Evolutionary conservation across 2,888 invertebrate species (phyloP), one percentile per base, ranked within the genome.

Genomic region (Eupithecia dodoneata): DNA sequence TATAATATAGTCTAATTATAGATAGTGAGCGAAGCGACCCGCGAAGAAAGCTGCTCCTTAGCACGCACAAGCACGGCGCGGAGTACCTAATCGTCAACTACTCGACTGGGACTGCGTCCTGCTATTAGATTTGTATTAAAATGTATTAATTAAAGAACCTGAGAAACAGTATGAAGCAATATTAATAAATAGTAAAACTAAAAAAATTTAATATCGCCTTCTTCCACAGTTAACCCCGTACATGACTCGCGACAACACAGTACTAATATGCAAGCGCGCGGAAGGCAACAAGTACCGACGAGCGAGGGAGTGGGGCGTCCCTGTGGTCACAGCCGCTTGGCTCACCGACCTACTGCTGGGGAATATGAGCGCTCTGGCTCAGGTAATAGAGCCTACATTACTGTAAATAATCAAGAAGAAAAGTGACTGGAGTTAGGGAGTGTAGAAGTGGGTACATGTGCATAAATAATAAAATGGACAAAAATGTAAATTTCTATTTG

Each of bases 291-390:
- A 99, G 92, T 98, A 97, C 91, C 95, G 96, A 80, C 98, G 98
- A 84, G 99, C 99, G 0, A 96, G 98, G 72, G 99, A 99, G 89
- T 99, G 98, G 98, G 97, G 97, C 85, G 97, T 98, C 63, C 98
- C 98, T 1, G 97, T 98, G 2, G 99, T 99, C 0, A 99, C 99
- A 88, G 97, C 98, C 1, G 97, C 98, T 83, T 99, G 99, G 99
- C 94, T 99, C 81, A 98, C 98, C 55, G 99, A 99, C 90, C 96
- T 99, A 74, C 96, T 99, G 88, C 96, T 99, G 76, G 99, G 99
- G 0, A 98, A 98, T 90, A 96, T 97, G 90, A 97, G 97, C 80
- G 97, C 98, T 0, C 93, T 98, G 65, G 97, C 97, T 79, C 98
- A 98, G 91, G 96, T 94, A 78, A 42, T 59, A 2, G 49, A 45